Evolutionary conservation across 2,888 invertebrate genomes (phyloP).

Genomic region (Alviniconcha strummeri): DNA sequence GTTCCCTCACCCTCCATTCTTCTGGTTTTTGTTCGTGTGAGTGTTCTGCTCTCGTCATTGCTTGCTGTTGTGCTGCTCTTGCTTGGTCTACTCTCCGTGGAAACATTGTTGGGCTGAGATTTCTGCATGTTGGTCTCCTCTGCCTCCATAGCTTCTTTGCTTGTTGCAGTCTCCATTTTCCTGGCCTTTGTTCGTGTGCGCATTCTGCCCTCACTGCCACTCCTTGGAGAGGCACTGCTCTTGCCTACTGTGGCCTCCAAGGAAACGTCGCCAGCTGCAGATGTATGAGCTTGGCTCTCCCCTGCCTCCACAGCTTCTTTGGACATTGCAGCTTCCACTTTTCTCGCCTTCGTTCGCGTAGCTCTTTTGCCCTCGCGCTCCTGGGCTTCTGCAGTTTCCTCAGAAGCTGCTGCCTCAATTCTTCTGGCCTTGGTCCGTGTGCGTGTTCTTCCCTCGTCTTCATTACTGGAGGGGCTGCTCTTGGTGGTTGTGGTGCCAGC

Average conservation of each 20-base stretch:
- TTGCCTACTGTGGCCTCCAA: background rate
- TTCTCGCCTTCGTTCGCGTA: background rate
- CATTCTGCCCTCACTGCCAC: background rate
- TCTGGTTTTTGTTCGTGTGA: slow-evolving; percentile 17
- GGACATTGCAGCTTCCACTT: slow-evolving; percentile 1
- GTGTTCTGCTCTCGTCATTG: background rate
- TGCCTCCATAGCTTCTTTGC: background rate
- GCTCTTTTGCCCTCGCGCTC: too few species aligned
- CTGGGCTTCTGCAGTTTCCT: background rate
- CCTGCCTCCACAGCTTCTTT: background rate
- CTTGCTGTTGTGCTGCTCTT: background rate
- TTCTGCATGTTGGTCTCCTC: background rate
- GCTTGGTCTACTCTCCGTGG: background rate
- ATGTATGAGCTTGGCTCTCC: background rate
- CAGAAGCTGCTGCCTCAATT: background rate
- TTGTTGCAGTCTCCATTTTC: slow-evolving; percentile 10
- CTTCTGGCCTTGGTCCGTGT: slow-evolving; percentile 23
- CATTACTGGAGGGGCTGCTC: background rate
- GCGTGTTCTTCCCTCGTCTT: background rate
- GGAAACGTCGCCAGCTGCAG: background rate
- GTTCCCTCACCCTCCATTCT: background rate
- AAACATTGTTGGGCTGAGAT: background rate
- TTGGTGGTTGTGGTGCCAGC: background rate
- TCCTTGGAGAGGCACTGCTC: background rate
- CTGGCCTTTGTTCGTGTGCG: background rate